Percentiles rank a stretch among this genome's conserved stretches.
Evolutionary conservation across 1,140 invertebrate species (phyloP).

Genomic region (Thaumetopoea pityocampa): DNA sequence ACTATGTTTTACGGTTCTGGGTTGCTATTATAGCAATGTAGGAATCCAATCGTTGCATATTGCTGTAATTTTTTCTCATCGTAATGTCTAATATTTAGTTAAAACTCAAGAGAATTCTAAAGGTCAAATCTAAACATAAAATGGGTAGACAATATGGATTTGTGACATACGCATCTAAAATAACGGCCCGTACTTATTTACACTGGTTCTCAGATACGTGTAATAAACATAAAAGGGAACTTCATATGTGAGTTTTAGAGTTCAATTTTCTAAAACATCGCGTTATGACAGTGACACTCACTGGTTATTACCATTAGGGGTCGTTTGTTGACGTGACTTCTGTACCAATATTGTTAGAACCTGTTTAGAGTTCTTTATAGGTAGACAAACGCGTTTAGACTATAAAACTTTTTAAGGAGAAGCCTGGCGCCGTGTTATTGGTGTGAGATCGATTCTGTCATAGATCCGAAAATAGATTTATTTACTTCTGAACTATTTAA

Average conservation of each 20-base stretch:
- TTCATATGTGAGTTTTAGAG: slow-evolving; percentile 19
- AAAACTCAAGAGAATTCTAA: too few species aligned
- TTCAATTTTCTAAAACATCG: slow-evolving; percentile 16
- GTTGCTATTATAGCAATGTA: too few species aligned
- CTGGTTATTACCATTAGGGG: slow-evolving; percentile 33
- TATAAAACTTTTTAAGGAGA: too few species aligned
- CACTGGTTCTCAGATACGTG: slow-evolving; percentile 24
- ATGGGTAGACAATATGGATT: slow-evolving; percentile 39
- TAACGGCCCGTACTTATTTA: slow-evolving; percentile 60
- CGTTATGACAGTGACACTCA: slow-evolving; percentile 30
- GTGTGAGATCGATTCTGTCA: too few species aligned
- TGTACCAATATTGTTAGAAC: slow-evolving; percentile 43
- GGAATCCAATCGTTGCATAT: too few species aligned
- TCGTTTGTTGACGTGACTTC: slow-evolving; percentile 49
- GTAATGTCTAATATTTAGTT: too few species aligned
- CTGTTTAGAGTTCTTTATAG: slow-evolving; percentile 33
- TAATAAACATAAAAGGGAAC: slow-evolving; percentile 13
- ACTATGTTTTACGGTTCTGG: too few species aligned
- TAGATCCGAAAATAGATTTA: too few species aligned
- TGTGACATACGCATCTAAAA: slow-evolving; percentile 46
- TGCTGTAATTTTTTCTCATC: too few species aligned
- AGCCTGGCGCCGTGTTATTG: too few species aligned
- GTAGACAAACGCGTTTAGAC: too few species aligned
- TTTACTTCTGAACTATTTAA: too few species aligned
- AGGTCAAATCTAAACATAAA: slow-evolving; percentile 23